phyloP scores from a whole-genome alignment of 2,888 invertebrate genomes.

The Hirtodrosophila confusa region DNA sequence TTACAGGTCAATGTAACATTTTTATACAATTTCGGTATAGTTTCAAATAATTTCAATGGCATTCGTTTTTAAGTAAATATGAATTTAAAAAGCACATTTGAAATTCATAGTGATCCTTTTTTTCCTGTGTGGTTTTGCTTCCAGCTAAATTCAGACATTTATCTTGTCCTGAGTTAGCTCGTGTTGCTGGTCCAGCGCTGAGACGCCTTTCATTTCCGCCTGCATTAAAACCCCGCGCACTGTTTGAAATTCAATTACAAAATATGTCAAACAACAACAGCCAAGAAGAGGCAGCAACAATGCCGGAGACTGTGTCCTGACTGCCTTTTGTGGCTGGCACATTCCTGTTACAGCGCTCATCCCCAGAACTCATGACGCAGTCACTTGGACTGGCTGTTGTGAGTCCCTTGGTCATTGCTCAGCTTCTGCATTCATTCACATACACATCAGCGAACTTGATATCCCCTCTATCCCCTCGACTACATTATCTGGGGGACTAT shows the following conservation, averaged over 20 bases:
- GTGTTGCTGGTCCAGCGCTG: slow-evolving; percentile 9
- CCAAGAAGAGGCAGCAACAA: slow-evolving; percentile 34
- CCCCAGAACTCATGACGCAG: not conserved
- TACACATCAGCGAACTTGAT: not conserved
- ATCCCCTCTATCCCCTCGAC: not conserved
- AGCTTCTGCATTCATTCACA: slow-evolving; percentile 20
- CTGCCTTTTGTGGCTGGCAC: slow-evolving; percentile 33
- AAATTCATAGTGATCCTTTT: too few species aligned
- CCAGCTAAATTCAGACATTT: too few species aligned
- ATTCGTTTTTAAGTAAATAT: too few species aligned
- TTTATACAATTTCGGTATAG: too few species aligned
- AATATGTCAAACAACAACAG: slow-evolving; percentile 73
- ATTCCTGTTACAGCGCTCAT: not conserved
- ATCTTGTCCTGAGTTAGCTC: slow-evolving; percentile 1
- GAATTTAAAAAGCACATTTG: too few species aligned
- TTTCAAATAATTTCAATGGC: too few species aligned
- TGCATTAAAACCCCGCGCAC: slow-evolving; percentile 34
- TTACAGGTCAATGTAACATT: too few species aligned
- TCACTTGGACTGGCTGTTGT: not conserved
- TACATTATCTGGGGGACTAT: slow-evolving; percentile 23
- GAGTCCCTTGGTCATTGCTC: not conserved
- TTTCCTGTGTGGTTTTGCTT: too few species aligned
- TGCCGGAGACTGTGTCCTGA: slow-evolving; percentile 34
- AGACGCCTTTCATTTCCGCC: slow-evolving; percentile 45
- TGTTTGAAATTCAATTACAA: slow-evolving; percentile 76